Base-by-base conservation (phyloP, 2,888 invertebrate species). In the Empis livida region DNA sequence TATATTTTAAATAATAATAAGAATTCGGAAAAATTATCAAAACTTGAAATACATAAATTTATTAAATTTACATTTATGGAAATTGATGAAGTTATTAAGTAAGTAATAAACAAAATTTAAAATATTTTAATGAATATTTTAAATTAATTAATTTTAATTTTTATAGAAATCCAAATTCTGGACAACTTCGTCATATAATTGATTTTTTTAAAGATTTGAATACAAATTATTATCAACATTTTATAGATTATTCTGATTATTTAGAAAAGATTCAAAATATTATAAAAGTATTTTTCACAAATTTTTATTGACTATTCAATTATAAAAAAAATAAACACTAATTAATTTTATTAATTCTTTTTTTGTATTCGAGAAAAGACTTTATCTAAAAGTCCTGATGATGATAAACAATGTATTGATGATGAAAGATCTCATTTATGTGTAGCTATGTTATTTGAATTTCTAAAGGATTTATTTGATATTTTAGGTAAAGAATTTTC, bases 61-160 rank as follows among this genome's bases (percentile, higher is more conserved):
- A 47, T 53, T 42, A 44, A 46, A 38, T 49, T 42, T 48, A 51
- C 51, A 45, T 51, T 53, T 47, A 42, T 32, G 3, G 46, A 50
- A 39, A 37, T 45, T 15, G 35, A 35, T n/a, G 35, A 35, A 27
- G 23, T 27, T 8, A 27, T 27, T 27, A 11, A n/a, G n/a, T 35
- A 13, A n/a, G 35, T 35, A n/a, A n/a, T 35, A 13, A 5, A 32
- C 13, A 13, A 5, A 32, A 32, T 5, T 32, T 32, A 32, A 13
- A 13, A 32, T 13, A 13, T 32, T 32, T 13, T 32, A 13, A 5
- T 20, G 20, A 20, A 20, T 5, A 5, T 20, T 20, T 20, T 20
- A 20, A 20, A 20, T 8, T 35, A 27, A 41, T 27, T 1, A 27
- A 20, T 17, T 39, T 39, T 5, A 16, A 16, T 9, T 39, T n/a